A percentile compares a stretch with the other conserved stretches of the same genome.
Evolutionary conservation across 2,888 invertebrate genomes (phyloP).

Genomic region (Oscheius sp.): DNA sequence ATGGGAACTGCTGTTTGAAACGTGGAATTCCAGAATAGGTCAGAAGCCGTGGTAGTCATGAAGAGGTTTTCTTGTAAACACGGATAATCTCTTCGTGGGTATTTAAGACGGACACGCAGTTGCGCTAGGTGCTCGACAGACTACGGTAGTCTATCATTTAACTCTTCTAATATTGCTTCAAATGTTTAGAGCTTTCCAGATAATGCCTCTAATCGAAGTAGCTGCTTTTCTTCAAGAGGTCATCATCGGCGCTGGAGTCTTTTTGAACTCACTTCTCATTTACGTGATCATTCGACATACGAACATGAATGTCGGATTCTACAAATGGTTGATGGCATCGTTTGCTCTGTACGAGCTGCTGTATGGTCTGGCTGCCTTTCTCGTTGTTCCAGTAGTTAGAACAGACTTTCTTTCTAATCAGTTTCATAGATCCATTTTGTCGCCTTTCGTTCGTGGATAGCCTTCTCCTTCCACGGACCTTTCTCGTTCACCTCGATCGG

Average conservation of each 20-base stretch:
- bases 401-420: neutral
- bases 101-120: no score
- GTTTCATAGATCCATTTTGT: slow-evolving; percentile 12
- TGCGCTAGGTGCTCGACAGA: no score
- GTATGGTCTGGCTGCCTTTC: neutral
- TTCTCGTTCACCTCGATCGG: neutral
- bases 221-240: neutral
- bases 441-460: slow-evolving; percentile 10
- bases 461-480: slow-evolving; percentile 17
- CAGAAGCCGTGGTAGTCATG: no score
- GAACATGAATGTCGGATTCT: slow-evolving; percentile 14
- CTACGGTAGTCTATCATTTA: no score
- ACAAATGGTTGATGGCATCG: slow-evolving; percentile 24
- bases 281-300: slow-evolving; percentile 15
- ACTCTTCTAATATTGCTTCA: no score
- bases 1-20: no score
- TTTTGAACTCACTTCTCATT: slow-evolving; percentile 9
- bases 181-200: neutral
- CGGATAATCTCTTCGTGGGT: no score
- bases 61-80: no score
- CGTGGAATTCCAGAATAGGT: no score
- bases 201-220: neutral
- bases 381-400: slow-evolving; percentile 18
- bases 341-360: slow-evolving; percentile 18
- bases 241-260: neutral